These are phyloP conservation scores for Cactoblastis cactorum DNA, from an alignment of 2,888 invertebrate species.

Conservation along the genomic window DNA sequence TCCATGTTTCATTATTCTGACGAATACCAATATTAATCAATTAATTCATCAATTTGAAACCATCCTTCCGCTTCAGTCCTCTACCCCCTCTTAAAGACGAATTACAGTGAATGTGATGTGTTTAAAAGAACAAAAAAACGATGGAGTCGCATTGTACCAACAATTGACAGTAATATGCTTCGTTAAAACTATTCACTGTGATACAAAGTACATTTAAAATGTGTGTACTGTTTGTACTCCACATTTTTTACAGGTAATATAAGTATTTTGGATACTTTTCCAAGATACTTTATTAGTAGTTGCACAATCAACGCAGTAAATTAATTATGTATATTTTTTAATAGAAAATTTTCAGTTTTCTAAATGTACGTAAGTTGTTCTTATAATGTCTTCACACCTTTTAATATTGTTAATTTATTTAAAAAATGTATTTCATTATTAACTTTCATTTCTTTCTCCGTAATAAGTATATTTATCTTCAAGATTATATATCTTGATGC, in stretches of 20 bases:
- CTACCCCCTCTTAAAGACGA: no score
- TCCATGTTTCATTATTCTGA: no score
- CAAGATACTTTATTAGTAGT: neutral
- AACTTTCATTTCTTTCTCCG: neutral
- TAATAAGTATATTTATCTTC: neutral
- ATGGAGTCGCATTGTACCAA: no score
- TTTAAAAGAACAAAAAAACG: neutral
- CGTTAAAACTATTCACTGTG: neutral
- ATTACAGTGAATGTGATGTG: neutral
- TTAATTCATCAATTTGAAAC: no score
- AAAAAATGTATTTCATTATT: neutral
- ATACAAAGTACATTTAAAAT: neutral
- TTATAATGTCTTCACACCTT: neutral
- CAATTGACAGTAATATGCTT: no score
- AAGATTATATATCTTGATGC: neutral
- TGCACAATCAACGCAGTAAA: neutral
- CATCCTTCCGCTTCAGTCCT: no score
- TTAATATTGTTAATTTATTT: neutral
- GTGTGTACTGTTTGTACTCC: neutral
- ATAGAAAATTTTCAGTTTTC: neutral
- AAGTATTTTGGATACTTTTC: slow-evolving; percentile 1
- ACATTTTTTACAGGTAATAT: neutral
- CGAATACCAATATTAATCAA: no score
- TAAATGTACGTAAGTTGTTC: neutral
- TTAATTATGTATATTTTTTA: neutral